phyloP scores from a whole-genome alignment of 2,797 vertebrate genomes.

The Hafferia zeledoni region DNA sequence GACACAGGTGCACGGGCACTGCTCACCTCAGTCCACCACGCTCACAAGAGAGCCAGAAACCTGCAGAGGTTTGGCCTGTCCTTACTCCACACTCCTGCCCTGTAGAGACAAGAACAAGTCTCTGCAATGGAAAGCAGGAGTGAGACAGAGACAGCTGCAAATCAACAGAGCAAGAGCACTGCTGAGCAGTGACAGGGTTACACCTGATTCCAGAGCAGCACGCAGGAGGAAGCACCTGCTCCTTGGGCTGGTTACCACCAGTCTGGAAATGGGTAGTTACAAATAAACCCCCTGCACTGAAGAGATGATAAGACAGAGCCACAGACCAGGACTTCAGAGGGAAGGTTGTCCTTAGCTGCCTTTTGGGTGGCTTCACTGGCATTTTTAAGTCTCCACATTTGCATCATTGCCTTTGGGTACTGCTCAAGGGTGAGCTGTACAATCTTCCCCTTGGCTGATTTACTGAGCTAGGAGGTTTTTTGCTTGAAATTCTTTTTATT shows the following conservation, averaged over 20 bases:
- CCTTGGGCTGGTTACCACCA: not conserved
- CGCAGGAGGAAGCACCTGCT: not conserved
- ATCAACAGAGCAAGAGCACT: not conserved
- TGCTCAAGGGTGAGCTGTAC: not conserved
- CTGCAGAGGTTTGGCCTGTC: not conserved
- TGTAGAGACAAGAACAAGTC: rapidly evolving
- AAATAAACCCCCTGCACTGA: not conserved
- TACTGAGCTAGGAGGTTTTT: not conserved
- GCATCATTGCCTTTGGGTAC: not conserved
- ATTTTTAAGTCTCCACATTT: not conserved
- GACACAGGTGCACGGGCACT: rapidly evolving
- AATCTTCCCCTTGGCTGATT: not conserved
- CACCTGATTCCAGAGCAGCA: rapidly evolving
- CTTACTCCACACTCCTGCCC: not conserved
- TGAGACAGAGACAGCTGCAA: not conserved
- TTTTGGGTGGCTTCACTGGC: not conserved
- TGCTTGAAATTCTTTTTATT: constrained; percentile 11
- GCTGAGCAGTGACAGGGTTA: not conserved
- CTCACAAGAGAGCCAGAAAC: not conserved
- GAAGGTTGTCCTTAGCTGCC: not conserved
- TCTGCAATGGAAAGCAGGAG: not conserved
- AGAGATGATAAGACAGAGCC: not conserved
- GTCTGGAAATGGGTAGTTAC: not conserved
- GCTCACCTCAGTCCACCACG: not conserved
- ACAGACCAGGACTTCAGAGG: not conserved